Percentiles rank a stretch among this genome's conserved stretches.
Evolutionary conservation across 2,888 invertebrate genomes (phyloP).

Genomic region (Coecobrya sp.): DNA sequence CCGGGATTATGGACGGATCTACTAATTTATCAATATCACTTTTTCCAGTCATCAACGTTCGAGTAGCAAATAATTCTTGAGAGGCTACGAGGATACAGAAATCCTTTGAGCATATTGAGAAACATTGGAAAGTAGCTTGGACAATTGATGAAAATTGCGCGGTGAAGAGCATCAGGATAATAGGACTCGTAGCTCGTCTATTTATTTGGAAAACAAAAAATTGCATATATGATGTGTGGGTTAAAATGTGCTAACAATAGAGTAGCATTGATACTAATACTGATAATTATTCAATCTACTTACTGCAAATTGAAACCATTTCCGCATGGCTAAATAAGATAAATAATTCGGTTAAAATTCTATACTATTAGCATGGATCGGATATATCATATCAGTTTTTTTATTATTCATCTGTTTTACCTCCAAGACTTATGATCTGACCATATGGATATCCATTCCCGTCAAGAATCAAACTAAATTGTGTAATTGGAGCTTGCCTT

Average conservation of each 20-base stretch:
- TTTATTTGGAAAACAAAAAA: not conserved
- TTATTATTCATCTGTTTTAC: not conserved
- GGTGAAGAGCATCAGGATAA: constrained; percentile 60
- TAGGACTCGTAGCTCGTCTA: constrained; percentile 50
- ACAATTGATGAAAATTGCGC: constrained; percentile 52
- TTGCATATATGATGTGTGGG: not conserved
- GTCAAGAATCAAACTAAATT: constrained; percentile 49
- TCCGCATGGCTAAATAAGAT: constrained; percentile 37
- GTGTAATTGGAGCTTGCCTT: constrained; percentile 63
- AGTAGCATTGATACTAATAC: not conserved
- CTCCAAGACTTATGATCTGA: constrained; percentile 46
- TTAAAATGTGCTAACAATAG: too few relatives aligned
- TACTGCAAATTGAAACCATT: constrained; percentile 59
- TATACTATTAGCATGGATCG: not conserved
- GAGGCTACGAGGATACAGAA: constrained; percentile 41
- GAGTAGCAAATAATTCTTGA: constrained; percentile 29
- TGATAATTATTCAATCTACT: too few relatives aligned
- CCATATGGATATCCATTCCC: constrained; percentile 57
- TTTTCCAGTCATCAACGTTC: constrained; percentile 47
- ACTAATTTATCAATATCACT: constrained; percentile 24
- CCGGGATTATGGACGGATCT: constrained; percentile 8
- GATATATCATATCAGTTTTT: not conserved
- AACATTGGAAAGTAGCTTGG: constrained; percentile 59
- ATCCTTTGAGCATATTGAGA: constrained; percentile 43
- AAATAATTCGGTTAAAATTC: not conserved